Evolutionary conservation across 2,888 invertebrate genomes (phyloP), one percentile per base, ranked within the genome.

Genomic region (Morpho achilles): DNA sequence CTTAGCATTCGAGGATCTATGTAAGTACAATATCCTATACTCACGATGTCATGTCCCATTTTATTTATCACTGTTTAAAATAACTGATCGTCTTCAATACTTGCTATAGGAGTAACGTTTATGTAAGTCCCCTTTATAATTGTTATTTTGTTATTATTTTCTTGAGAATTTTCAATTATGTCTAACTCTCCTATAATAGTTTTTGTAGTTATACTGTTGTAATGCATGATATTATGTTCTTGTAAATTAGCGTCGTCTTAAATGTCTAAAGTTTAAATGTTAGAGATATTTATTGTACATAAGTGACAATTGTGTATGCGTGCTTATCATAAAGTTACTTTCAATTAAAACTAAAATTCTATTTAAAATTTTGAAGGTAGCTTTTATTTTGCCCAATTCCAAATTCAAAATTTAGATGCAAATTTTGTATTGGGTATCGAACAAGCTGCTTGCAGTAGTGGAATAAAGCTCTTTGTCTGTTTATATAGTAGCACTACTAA

Each of bases 401-500:
- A 52, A 32, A 32, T 32, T 5, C 5, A 32, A 32, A 32, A 32
- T 39, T 42, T 22, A 32, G 6, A 9, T 40, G 9, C 46, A 16
- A 45, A 52, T 16, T 48, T 42, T 48, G 48, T 32, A 22, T 54
- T 54, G 54, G 54, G 54, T 48, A 48, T 48, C 48, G 22, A 32
- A 23, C 42, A 41, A 54, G 47, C 54, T 54, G 47, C 41, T 54
- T 41, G 23, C 42, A 23, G 54, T 54, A 54, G 54, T 10, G 23
- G 42, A 54, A 48, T 48, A 10, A 32, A 63, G 60, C 55, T 55
- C 50, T 68, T 64, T 73, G 74, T 71, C 64, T 73, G 74, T 71
- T 78, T 69, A 79, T 70, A 72, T 76, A 76, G 78, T 74, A 71
- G 79, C 72, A 76, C 72, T 68, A 67, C 67, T 67, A 70, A 74